Evolutionary conservation across 2,888 invertebrate genomes (phyloP).

Genomic region (Caenorhabditis afra): DNA sequence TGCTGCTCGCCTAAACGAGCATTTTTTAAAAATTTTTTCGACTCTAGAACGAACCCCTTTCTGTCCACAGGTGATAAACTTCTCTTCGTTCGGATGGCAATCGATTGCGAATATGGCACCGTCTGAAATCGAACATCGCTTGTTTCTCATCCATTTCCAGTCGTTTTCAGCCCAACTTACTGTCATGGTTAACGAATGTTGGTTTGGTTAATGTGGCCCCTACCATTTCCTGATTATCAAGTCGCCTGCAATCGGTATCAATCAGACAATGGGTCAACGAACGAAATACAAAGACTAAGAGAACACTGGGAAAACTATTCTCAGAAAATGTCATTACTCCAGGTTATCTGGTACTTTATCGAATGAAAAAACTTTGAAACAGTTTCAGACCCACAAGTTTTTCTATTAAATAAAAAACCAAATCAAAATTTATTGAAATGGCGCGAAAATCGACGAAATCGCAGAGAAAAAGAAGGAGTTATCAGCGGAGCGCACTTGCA

Average conservation of each 20-base stretch:
- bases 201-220: conserved; percentile 32
- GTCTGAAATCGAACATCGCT: conserved; percentile 33
- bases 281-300: too few species aligned
- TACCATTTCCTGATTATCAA: conserved; percentile 11
- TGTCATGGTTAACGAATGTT: conserved; percentile 56
- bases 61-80: conserved; percentile 76
- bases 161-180: not conserved
- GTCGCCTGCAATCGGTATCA: not conserved
- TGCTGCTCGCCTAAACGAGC: conserved; percentile 51
- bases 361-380: not conserved
- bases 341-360: too few species aligned
- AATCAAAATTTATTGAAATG: not conserved
- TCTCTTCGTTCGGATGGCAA: conserved; percentile 70
- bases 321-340: too few species aligned
- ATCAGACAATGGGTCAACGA: too few species aligned
- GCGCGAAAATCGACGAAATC: not conserved
- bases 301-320: too few species aligned
- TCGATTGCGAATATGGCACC: conserved; percentile 77
- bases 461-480: not conserved
- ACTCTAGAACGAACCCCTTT: conserved; percentile 39
- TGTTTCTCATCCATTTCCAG: not conserved
- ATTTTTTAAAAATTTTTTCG: too few species aligned
- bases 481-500: not conserved
- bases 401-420: not conserved
- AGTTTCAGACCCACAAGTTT: not conserved